Conservation (phyloP, 2,113 vertebrate species). For the Fregetta grallaria region DNA sequence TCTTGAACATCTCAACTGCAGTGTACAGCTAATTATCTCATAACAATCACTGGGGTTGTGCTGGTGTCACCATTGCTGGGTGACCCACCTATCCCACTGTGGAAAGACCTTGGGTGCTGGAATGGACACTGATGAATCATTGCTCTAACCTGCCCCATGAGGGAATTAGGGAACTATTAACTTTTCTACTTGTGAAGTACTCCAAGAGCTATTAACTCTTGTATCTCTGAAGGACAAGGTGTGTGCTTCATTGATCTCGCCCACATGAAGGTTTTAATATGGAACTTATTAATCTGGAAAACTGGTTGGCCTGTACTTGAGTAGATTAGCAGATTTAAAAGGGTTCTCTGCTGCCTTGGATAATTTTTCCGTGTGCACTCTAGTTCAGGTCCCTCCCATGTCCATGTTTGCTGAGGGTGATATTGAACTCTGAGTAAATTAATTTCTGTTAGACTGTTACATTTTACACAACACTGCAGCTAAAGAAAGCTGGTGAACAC, state of each 20-base stretch:
- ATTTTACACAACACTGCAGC: not conserved
- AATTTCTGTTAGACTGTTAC: not conserved
- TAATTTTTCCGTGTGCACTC: not conserved
- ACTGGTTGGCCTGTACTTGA: not conserved
- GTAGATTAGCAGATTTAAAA: not conserved
- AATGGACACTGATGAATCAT: not conserved
- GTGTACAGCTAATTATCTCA: not conserved
- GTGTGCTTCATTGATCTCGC: not conserved
- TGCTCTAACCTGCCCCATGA: accelerated
- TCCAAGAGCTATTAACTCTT: not conserved
- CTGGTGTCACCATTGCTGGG: not conserved
- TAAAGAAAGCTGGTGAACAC: not conserved
- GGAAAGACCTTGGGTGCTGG: not conserved
- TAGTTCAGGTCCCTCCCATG: not conserved
- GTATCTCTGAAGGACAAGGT: not conserved
- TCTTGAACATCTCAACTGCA: not conserved
- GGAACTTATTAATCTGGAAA: not conserved
- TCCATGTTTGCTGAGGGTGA: not conserved
- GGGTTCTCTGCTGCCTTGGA: not conserved
- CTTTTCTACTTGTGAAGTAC: not conserved
- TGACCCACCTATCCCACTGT: not conserved
- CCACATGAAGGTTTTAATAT: not conserved
- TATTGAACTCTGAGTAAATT: not conserved
- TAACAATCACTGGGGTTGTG: not conserved
- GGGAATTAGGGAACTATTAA: not conserved